Conservation (phyloP, 2,888 invertebrate species). For the Ophion slaviceki region DNA sequence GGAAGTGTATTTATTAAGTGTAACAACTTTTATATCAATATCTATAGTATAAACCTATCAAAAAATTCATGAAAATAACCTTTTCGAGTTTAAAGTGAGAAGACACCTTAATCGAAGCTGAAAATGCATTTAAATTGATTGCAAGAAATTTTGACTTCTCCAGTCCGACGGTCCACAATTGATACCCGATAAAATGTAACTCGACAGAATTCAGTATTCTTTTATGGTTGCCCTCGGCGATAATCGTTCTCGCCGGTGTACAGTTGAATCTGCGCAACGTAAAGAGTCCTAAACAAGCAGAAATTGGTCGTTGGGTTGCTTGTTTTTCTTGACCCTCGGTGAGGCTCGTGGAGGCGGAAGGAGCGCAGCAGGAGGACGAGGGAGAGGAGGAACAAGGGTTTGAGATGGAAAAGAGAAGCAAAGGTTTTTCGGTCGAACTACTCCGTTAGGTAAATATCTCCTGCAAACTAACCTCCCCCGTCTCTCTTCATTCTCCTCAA, state of each 20-base stretch:
- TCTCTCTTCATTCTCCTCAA: slow-evolving; percentile 51
- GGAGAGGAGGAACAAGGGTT: slow-evolving; percentile 14
- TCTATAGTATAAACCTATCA: no score
- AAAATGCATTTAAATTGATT: neutral
- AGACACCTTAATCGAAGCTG: neutral
- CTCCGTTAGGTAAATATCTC: slow-evolving; percentile 64
- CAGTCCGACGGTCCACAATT: neutral
- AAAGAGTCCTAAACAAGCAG: slow-evolving; percentile 19
- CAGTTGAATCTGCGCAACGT: slow-evolving; percentile 20
- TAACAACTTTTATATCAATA: no score
- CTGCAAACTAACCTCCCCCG: slow-evolving; percentile 18
- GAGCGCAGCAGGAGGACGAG: neutral
- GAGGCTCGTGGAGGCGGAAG: slow-evolving; percentile 32
- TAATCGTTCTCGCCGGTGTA: slow-evolving; percentile 21
- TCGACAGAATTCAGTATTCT: neutral
- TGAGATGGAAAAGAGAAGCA: slow-evolving; percentile 27
- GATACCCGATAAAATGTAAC: neutral
- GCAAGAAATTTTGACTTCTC: neutral
- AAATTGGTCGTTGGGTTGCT: slow-evolving; percentile 15
- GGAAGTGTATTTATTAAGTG: no score
- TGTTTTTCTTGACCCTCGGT: slow-evolving; percentile 61
- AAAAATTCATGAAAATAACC: no score
- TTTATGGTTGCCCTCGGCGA: slow-evolving; percentile 1
- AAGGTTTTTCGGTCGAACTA: slow-evolving; percentile 62
- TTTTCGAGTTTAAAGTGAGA: no score